Percentiles rank a stretch among this genome's conserved stretches.
Conservation (phyloP, 2,888 invertebrate species). For the Caenorhabditis sp. region DNA sequence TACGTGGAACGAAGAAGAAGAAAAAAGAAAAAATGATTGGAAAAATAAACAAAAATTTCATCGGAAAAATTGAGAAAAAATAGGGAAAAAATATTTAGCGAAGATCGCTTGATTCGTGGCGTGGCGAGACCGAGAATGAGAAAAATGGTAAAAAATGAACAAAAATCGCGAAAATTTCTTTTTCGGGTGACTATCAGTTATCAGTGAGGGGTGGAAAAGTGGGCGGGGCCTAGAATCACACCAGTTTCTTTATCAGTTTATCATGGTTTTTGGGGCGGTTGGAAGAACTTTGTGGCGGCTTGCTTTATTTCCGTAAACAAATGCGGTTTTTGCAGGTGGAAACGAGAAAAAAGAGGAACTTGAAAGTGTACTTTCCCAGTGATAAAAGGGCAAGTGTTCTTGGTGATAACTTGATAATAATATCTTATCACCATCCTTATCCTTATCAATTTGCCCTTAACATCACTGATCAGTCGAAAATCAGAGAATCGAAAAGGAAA, state of each 20-base stretch:
- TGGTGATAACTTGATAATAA: too few species aligned
- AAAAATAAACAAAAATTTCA: conserved; percentile 15
- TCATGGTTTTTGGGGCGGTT: neutral
- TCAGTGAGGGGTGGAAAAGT: conserved; percentile 15
- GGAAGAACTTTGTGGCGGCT: conserved; percentile 23
- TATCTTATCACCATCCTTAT: neutral
- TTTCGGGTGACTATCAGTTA: conserved; percentile 28
- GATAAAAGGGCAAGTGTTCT: conserved; percentile 29
- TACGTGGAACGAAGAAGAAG: neutral
- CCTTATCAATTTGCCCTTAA: neutral
- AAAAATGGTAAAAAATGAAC: conserved; percentile 19
- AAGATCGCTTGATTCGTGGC: too few species aligned
- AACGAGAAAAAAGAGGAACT: too few species aligned
- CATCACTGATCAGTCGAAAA: conserved; percentile 24
- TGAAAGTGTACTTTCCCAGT: conserved; percentile 15
- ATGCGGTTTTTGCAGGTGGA: conserved; percentile 9
- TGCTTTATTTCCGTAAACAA: too few species aligned
- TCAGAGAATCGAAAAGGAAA: neutral
- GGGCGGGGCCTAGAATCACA: conserved; percentile 30
- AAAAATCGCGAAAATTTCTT: conserved; percentile 8
- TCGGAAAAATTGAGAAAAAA: conserved; percentile 14
- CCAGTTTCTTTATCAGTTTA: conserved; percentile 22
- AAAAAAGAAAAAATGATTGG: neutral
- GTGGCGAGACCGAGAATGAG: neutral
- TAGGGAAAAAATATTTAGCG: too few species aligned